These are phyloP conservation scores for Melieria picta DNA, from an alignment of 2,888 invertebrate genomes.

Conservation along the genomic window DNA sequence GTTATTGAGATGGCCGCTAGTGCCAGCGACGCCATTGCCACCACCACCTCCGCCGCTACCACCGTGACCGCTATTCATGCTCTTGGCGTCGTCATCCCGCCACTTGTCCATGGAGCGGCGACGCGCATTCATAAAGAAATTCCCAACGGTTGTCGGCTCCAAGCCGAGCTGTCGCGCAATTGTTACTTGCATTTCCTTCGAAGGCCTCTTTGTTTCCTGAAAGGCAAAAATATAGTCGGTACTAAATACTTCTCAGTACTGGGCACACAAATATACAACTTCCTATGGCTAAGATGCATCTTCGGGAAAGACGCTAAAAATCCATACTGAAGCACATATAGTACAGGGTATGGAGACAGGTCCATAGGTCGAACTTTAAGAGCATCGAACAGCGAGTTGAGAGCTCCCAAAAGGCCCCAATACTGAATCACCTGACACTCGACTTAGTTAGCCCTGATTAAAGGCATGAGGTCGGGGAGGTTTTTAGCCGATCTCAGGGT, in stretches of 20 bases:
- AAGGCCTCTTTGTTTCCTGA: constrained; percentile 97
- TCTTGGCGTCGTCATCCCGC: constrained; percentile 84
- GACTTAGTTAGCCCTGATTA: too few relatives aligned
- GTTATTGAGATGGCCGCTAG: constrained; percentile 24
- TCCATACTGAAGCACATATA: not conserved
- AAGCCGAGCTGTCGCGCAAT: constrained; percentile 96
- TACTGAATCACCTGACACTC: too few relatives aligned
- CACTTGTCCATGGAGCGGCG: constrained; percentile 98
- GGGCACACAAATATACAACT: too few relatives aligned
- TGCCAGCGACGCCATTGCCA: constrained; percentile 7
- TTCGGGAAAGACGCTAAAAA: not conserved
- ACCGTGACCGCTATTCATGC: constrained; percentile 30
- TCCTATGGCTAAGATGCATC: not conserved
- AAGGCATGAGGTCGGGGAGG: too few relatives aligned
- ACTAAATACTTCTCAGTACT: too few relatives aligned
- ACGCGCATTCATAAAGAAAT: constrained; percentile 99
- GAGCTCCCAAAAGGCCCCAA: too few relatives aligned
- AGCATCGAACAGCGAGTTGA: too few relatives aligned
- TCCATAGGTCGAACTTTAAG: too few relatives aligned
- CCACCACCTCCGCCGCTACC: constrained; percentile 11
- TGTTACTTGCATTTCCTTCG: constrained; percentile 99
- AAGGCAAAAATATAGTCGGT: constrained; percentile 6
- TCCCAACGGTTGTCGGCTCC: constrained; percentile 97
- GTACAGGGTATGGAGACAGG: too few relatives aligned
- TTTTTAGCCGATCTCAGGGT: too few relatives aligned